phyloP scores from a whole-genome alignment of 2,113 vertebrate genomes.

The Halichoeres trimaculatus region DNA sequence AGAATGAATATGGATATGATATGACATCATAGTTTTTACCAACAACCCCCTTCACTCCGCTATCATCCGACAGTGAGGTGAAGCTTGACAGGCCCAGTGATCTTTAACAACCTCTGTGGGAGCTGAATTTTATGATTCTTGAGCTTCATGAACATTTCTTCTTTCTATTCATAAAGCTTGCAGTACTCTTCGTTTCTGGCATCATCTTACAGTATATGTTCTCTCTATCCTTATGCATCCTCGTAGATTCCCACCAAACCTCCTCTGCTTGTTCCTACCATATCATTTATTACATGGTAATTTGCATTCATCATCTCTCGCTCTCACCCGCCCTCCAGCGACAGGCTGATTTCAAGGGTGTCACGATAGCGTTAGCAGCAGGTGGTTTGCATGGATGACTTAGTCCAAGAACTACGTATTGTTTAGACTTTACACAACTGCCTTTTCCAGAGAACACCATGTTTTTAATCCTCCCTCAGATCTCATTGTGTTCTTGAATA shows the following conservation, averaged over 20 bases:
- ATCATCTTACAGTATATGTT: constrained; percentile 7
- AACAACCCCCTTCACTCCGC: constrained; percentile 1
- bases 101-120: neutral
- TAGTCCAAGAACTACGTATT: constrained; percentile 2
- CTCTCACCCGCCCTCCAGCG: neutral
- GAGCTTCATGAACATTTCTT: constrained; percentile 9
- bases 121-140: neutral
- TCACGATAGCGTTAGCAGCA: constrained; percentile 3
- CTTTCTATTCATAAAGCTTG: neutral
- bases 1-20: constrained; percentile 74
- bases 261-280: constrained; percentile 3
- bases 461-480: neutral
- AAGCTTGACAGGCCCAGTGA: neutral
- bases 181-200: neutral
- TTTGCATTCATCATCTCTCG: constrained; percentile 10
- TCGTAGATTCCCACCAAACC: constrained; percentile 3
- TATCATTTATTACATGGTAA: neutral
- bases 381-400: constrained; percentile 5
- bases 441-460: neutral
- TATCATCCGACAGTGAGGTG: neutral
- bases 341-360: neutral
- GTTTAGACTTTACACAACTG: constrained; percentile 7
- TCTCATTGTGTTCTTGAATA: constrained; percentile 4
- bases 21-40: constrained; percentile 52
- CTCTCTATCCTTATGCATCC: neutral